Evolutionary conservation across 2,888 invertebrate genomes (phyloP).

Genomic region (Tetanocera ferruginea): DNA sequence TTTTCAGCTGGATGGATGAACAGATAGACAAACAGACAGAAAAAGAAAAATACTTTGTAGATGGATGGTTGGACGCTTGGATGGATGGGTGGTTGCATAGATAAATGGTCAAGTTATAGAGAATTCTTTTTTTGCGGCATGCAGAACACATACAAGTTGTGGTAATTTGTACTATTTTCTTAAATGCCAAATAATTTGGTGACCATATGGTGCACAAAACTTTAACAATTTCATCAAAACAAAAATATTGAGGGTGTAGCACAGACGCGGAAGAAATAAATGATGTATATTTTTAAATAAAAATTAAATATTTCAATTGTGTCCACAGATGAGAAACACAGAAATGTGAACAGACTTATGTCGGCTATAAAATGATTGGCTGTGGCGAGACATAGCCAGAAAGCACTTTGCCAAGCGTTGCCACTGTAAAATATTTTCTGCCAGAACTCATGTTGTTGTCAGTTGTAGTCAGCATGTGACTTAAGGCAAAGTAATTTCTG

Average conservation of each 20-base stretch:
- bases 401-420: too few species aligned
- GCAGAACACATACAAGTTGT: background rate
- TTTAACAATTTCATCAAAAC: background rate
- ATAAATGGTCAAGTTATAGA: constrained; percentile 15
- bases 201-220: background rate
- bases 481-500: too few species aligned
- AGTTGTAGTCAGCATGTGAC: too few species aligned
- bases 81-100: constrained; percentile 8
- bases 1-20: background rate
- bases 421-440: too few species aligned
- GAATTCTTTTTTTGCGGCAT: background rate
- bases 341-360: background rate
- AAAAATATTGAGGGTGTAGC: background rate
- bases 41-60: background rate
- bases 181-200: background rate
- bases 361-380: background rate
- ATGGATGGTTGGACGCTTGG: constrained; percentile 5
- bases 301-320: background rate
- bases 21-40: background rate
- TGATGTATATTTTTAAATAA: too few species aligned
- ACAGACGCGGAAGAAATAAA: background rate
- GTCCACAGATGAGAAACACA: background rate
- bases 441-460: too few species aligned
- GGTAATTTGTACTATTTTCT: background rate
- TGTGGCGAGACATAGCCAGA: too few species aligned